Evolutionary conservation across 2,888 invertebrate genomes (phyloP).

Genomic region (Nowickia ferox): DNA sequence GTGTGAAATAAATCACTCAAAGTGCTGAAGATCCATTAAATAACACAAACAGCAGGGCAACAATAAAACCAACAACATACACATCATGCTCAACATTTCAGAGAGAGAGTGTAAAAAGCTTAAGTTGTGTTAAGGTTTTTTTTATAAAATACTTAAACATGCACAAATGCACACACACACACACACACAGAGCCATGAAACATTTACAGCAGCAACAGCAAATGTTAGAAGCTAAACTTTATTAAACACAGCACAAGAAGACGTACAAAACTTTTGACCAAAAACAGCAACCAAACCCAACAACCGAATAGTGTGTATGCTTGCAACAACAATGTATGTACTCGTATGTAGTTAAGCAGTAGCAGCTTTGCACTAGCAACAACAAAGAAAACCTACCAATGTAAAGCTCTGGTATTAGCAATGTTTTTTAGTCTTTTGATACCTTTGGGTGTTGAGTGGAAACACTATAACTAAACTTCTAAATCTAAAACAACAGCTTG

Average conservation of each 20-base stretch:
- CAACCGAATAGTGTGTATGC: constrained; percentile 19
- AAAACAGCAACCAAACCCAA: neutral
- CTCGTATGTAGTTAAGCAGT: constrained; percentile 28
- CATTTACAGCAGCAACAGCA: constrained; percentile 33
- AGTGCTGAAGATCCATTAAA: constrained; percentile 81
- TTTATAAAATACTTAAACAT: constrained; percentile 2
- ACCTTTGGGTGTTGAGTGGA: constrained; percentile 73
- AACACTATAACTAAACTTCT: constrained; percentile 55
- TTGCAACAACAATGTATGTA: constrained; percentile 23
- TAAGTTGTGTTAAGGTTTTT: neutral
- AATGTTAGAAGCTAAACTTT: constrained; percentile 22
- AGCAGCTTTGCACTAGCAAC: constrained; percentile 35
- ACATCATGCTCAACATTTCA: constrained; percentile 40
- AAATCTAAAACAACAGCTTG: constrained; percentile 38
- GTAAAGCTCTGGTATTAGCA: constrained; percentile 71
- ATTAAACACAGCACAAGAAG: constrained; percentile 31
- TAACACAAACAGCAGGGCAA: constrained; percentile 72
- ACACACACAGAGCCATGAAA: neutral
- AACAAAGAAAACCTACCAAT: constrained; percentile 42
- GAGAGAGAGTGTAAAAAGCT: constrained; percentile 1
- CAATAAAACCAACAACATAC: constrained; percentile 70
- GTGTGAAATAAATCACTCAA: constrained; percentile 83
- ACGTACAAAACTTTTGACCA: constrained; percentile 16
- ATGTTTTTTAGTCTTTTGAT: constrained; percentile 75
- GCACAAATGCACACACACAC: neutral